Evolutionary conservation across 2,797 vertebrate genomes (phyloP).

Genomic region (Oryzias dopingdopingensis): DNA sequence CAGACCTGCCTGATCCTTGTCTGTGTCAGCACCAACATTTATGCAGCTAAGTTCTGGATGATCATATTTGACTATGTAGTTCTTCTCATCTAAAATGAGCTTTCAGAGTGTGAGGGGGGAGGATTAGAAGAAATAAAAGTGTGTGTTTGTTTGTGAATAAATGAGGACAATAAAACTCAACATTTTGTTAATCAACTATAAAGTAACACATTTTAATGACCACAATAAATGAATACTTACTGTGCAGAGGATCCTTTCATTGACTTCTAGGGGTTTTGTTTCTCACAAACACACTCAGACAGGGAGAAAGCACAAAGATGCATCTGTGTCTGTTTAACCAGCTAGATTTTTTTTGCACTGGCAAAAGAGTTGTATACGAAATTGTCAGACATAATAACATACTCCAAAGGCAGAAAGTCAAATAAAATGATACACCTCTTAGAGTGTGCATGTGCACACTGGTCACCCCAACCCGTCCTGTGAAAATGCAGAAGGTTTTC

Average conservation of each 20-base stretch:
- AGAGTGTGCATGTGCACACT: conserved; percentile 2
- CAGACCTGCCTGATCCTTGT: conserved; percentile 11
- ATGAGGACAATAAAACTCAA: background rate
- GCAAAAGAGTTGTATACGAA: background rate
- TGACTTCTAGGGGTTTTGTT: background rate
- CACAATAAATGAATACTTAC: conserved; percentile 17
- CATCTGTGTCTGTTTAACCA: conserved; percentile 37
- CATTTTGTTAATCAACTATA: conserved; percentile 13
- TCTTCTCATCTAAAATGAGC: conserved; percentile 51
- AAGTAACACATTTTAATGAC: conserved; percentile 25
- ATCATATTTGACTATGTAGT: conserved; percentile 44
- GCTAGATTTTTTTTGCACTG: conserved; percentile 7
- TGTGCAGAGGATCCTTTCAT: background rate
- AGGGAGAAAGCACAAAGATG: conserved; percentile 26
- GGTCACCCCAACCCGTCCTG: too few species aligned
- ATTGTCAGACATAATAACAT: conserved; percentile 24
- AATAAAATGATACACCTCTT: background rate
- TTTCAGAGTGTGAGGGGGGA: conserved; percentile 34
- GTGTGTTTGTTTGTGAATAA: conserved; percentile 14
- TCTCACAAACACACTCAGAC: background rate
- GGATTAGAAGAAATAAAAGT: conserved; percentile 19
- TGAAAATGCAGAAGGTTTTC: too few species aligned
- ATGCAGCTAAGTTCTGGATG: conserved; percentile 28
- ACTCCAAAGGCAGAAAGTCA: conserved; percentile 15
- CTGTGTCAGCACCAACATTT: conserved; percentile 23